These are phyloP conservation scores for Melieria omissa DNA, from an alignment of 2,888 invertebrate genomes.

Conservation along the genomic window DNA sequence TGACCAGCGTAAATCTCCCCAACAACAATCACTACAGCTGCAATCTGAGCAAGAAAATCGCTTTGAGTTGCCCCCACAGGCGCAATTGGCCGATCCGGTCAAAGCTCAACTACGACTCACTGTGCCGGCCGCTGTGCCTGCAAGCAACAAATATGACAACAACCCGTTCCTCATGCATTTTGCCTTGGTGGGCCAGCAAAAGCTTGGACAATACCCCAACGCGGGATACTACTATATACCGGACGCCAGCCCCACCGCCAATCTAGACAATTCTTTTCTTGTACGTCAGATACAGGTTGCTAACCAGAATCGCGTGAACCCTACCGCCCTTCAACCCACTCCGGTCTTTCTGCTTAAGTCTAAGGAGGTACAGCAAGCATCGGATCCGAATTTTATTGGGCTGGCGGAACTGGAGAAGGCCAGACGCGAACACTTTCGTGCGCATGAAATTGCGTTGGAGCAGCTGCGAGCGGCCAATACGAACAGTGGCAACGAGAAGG, in stretches of 20 bases:
- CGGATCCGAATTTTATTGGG: slow-evolving; percentile 13
- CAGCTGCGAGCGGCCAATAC: slow-evolving; percentile 59
- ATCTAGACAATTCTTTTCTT: slow-evolving; percentile 51
- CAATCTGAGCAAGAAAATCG: background rate
- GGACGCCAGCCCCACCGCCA: slow-evolving; percentile 5
- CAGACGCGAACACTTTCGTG: slow-evolving; percentile 59
- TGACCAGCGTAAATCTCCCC: too few relatives aligned
- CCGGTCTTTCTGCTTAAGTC: too few relatives aligned
- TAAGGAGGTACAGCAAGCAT: too few relatives aligned
- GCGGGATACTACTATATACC: slow-evolving; percentile 12
- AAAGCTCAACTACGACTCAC: background rate
- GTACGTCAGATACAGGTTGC: slow-evolving; percentile 22
- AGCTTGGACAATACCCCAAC: background rate
- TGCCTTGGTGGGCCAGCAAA: slow-evolving; percentile 8
- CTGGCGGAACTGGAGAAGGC: slow-evolving; percentile 55
- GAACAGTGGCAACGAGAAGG: slow-evolving; percentile 42
- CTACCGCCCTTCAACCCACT: slow-evolving; percentile 13
- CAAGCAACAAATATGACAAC: slow-evolving; percentile 40
- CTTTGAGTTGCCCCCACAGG: background rate
- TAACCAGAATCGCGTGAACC: background rate
- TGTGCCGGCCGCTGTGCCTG: background rate
- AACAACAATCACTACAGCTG: background rate
- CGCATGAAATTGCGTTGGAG: slow-evolving; percentile 61
- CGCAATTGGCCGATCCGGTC: slow-evolving; percentile 21
- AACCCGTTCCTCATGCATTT: slow-evolving; percentile 54